Conservation (phyloP, 2,113 vertebrate species). For the Erpornis zantholeuca region DNA sequence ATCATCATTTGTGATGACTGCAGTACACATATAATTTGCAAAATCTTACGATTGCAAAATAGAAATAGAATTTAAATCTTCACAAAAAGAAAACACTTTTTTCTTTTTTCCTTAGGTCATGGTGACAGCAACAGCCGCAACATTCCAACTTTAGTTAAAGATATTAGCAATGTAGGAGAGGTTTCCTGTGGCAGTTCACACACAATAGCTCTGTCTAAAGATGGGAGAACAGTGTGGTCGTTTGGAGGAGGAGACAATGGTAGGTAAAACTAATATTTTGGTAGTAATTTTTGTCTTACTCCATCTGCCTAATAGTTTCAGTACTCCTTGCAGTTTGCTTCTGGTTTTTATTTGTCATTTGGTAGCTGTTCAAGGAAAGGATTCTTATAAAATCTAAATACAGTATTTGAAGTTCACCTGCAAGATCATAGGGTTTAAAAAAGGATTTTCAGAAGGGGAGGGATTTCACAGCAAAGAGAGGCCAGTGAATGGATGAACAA, state of each 20-base stretch:
- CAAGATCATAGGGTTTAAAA: not conserved
- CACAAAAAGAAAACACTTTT: not conserved
- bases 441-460: not conserved
- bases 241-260: slow-evolving; percentile 88
- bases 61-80: not conserved
- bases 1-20: not conserved
- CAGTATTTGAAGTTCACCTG: not conserved
- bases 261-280: slow-evolving; percentile 35
- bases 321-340: not conserved
- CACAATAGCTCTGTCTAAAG: slow-evolving; percentile 85
- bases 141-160: slow-evolving; percentile 86
- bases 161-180: slow-evolving; percentile 86
- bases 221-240: slow-evolving; percentile 85
- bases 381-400: not conserved
- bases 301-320: not conserved
- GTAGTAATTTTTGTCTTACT: not conserved
- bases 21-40: not conserved
- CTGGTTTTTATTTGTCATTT: not conserved
- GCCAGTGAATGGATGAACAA: not conserved
- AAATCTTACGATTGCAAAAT: not conserved
- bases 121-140: slow-evolving; percentile 87
- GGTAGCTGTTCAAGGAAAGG: not conserved
- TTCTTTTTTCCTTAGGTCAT: slow-evolving; percentile 67
- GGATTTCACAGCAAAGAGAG: not conserved
- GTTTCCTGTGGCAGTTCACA: slow-evolving; percentile 87